These are phyloP conservation scores for Gymnocheta viridis DNA, from an alignment of 2,888 invertebrate species.

Conservation along the genomic window DNA sequence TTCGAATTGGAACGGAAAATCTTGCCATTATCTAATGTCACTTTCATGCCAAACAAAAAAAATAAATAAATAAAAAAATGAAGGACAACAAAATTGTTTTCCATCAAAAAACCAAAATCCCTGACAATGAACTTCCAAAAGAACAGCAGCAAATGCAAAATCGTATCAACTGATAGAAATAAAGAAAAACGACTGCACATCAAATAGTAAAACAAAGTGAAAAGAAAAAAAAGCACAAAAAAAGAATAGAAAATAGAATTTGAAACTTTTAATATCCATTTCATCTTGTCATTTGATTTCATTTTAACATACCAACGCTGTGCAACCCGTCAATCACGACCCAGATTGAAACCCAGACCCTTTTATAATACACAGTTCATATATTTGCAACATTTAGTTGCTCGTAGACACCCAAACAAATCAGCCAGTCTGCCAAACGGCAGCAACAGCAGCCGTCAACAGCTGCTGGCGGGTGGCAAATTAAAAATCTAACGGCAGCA, in stretches of 20 bases:
- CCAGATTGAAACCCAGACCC: constrained; percentile 57
- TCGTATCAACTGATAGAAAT: not conserved
- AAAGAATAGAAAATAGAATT: constrained; percentile 28
- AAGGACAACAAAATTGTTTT: constrained; percentile 36
- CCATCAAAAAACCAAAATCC: constrained; percentile 58
- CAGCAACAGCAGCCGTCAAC: constrained; percentile 58
- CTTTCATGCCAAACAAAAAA: constrained; percentile 56
- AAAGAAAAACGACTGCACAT: constrained; percentile 13
- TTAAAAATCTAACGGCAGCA: constrained; percentile 62
- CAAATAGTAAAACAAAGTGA: constrained; percentile 22
- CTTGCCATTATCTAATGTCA: constrained; percentile 51
- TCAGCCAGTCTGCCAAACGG: not conserved
- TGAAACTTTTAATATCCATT: constrained; percentile 69
- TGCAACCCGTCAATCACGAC: constrained; percentile 67
- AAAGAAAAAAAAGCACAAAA: constrained; percentile 5
- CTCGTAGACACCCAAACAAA: constrained; percentile 32
- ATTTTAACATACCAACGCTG: constrained; percentile 69
- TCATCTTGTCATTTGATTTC: constrained; percentile 70
- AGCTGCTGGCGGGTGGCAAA: constrained; percentile 72
- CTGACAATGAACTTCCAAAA: constrained; percentile 60
- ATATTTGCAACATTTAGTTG: not conserved
- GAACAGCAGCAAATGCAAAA: constrained; percentile 31
- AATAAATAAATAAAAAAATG: no score
- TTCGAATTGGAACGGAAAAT: constrained; percentile 32
- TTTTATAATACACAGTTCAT: no score